Evolutionary conservation across 2,888 invertebrate species (phyloP), one percentile per base, ranked within the genome.

Genomic region (Portevinia maculata): DNA sequence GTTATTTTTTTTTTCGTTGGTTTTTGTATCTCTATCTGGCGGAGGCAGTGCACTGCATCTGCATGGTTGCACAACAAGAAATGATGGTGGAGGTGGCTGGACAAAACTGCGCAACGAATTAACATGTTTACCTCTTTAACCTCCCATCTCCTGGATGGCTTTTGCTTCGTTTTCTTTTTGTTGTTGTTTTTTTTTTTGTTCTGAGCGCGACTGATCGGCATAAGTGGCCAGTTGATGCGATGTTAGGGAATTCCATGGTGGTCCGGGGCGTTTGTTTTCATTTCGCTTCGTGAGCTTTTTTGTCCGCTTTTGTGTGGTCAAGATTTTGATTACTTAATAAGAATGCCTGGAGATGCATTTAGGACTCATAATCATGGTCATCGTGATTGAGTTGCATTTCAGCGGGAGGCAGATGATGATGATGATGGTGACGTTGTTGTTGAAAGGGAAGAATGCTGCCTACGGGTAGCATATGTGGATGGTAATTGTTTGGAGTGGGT

Each of bases 321-420:
- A 83, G 83, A 83, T 83, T 83, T 78, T 83, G 83, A 83, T 83
- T 83, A 62, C 83, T 83, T 83, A 83, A 83, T 83, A 83, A 83
- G 83, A 78, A 73, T 60, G 78, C 83, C 78, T 17, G 62, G 19
- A 83, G 83, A 83, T 78, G 83, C 83, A 67, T 83, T 78, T 73
- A 73, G 78, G 62, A 62, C 67, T 73, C 76, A 83, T 78, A 83
- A 83, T 60, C 71, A 48, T 67, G 67, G 59, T 15, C 70, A 65
- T 67, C 55, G 65, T 59, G 55, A 76, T 83, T 62, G 78, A 78
- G 71, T 67, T 78, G 83, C 76, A 81, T 71, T 41, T 37, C 39
- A 19, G 28, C 17, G 53, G 34, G 37, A 24, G 2, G 24, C 24
- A 24, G 41, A 48, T 57, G n/a, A 55, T 30, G 41, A 50, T 57